Evolutionary conservation across 2,113 vertebrate genomes (phyloP).

Genomic region (Chrysochloris asiatica): DNA sequence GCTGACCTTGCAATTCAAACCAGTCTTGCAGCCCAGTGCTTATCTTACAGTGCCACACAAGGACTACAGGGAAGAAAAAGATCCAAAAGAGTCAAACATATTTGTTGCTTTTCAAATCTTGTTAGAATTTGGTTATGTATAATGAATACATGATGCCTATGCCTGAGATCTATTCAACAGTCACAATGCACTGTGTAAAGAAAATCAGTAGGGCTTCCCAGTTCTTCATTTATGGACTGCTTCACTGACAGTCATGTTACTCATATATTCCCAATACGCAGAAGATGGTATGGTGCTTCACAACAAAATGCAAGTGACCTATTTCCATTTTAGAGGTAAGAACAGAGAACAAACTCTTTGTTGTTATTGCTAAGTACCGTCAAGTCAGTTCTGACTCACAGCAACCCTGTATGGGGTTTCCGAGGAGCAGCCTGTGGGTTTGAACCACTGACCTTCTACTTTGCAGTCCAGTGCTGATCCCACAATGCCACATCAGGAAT

Average conservation of each 20-base stretch:
- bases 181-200: not conserved
- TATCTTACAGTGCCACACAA: no score
- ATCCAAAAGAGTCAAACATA: not conserved
- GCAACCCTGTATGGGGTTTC: no score
- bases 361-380: no score
- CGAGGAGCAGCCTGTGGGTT: no score
- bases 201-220: not conserved
- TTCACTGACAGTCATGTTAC: not conserved
- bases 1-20: no score
- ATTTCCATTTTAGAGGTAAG: not conserved
- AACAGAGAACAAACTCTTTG: not conserved
- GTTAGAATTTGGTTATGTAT: not conserved
- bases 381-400: no score
- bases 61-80: no score
- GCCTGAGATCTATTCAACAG: not conserved
- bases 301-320: not conserved
- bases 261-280: not conserved
- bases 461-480: no score
- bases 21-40: no score
- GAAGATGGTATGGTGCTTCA: accelerated
- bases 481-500: no score
- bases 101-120: not conserved
- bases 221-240: not conserved
- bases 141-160: not conserved
- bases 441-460: no score